Base-by-base conservation (phyloP, 2,797 vertebrate species). In the Gambusia yucatana region DNA sequence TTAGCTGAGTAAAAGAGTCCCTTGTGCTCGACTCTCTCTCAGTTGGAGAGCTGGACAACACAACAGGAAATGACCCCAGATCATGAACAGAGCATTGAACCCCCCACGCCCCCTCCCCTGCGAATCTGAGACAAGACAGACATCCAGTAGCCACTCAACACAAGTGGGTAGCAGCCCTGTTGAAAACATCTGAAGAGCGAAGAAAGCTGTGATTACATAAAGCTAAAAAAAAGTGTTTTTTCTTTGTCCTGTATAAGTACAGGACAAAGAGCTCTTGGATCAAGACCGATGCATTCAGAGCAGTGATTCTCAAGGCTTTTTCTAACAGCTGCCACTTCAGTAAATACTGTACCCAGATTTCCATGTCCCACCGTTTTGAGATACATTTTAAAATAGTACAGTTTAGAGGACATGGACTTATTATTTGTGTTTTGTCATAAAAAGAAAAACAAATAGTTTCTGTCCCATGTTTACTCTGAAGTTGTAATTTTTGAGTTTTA, bases 21-120 rank as follows among this genome's bases (percentile, higher is more conserved):
- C 57, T 30, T 61, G 57, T 30, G 57, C 28, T 30, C 0, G 57
- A 2, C 11, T 59, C 57, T 59, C 55, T 59, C 57, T 59, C 28
- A 59, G 33, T 65, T 39, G 33, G 17, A 65, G 63, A 65, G 36
- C 63, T 65, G 63, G 30, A 65, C 33, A 39, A 41, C 63, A 22
- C 63, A 65, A 65, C 63, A 65, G 63, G 63, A 65, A 39, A 33
- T 65, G 63, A 65, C 63, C 63, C 36, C 63, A 39, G 33, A 41
- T 36, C 20, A 13, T 17, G 61, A 33, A 36, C 16, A 63, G 61
- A 8, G 61, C 61, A 63, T 33, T 63, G 6, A 63, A 36, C 33
- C 30, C 59, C 28, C 57, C 11, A 1, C 57, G 3, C 17, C 2
- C 48, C 2, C 7, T 8, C 20, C 48, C n/a, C 13, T 28, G 14